Evolutionary conservation across 2,797 vertebrate species (phyloP), one percentile per base, ranked within the genome.

Genomic region (Macropodus opercularis): DNA sequence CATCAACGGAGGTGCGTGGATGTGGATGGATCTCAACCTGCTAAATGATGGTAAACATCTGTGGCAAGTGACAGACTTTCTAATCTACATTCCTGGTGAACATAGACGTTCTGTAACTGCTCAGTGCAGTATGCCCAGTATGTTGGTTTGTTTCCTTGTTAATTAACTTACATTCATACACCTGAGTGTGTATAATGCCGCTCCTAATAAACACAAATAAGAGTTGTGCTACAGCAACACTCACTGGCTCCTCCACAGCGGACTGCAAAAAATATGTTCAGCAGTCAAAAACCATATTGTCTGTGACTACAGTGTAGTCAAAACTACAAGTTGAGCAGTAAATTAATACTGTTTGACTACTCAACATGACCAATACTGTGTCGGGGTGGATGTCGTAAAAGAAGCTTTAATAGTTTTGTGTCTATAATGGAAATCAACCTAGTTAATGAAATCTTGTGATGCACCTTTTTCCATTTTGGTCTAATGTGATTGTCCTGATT

Each of bases 1-100:
- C 44, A 38, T 22, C 52, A 46, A 67, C 44, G 56, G 46, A 42
- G 46, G 8, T 40, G 48, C 35, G 35, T 49, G 17, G 42, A 49
- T 70, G 72, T 65, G 65, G 76, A 63, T 62, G 12, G 66, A n/a
- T n/a, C n/a, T 41, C 49, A 62, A 69, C 26, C 62, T 55, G 57
- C 60, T 36, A 63, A 63, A 67, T 49, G 32, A 31, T 71, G 39
- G 66, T 67, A 15, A 49, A 63, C 65, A 58, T 26, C 39, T 60
- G 29, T 57, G 51, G 41, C 63, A n/a, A 56, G n/a, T 49, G 55
- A 42, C 24, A 62, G 34, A 23, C 64, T 63, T 48, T 67, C 38
- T 36, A 26, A 51, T 60, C 24, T 62, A 34, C 18, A 35, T 32
- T 62, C 26, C 27, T 12, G 50, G 32, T 57, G 27, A 55, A 67